phyloP scores from a whole-genome alignment of 2,888 invertebrate species.

The Criorhina ranunculi region DNA sequence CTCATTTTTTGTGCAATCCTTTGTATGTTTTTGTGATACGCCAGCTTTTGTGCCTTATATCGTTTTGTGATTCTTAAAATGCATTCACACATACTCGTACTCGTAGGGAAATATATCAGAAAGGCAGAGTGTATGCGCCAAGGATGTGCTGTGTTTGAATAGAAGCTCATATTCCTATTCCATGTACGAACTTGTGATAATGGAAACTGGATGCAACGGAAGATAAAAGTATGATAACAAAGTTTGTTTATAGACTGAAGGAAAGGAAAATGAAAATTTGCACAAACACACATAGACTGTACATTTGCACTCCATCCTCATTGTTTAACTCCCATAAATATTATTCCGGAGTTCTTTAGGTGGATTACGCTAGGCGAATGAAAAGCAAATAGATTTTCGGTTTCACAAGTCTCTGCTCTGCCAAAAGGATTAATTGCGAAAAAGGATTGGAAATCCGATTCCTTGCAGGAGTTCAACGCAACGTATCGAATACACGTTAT shows the following conservation, averaged over 20 bases:
- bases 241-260: slow-evolving; percentile 72
- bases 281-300: slow-evolving; percentile 21
- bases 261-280: slow-evolving; percentile 67
- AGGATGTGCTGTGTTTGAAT: slow-evolving; percentile 45
- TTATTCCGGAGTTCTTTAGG: slow-evolving; percentile 62
- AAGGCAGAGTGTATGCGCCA: slow-evolving; percentile 5
- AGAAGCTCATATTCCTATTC: slow-evolving; percentile 58
- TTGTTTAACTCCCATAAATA: slow-evolving; percentile 67
- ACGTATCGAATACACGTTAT: slow-evolving; percentile 6
- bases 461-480: background rate
- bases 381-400: slow-evolving; percentile 63
- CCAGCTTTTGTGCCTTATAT: slow-evolving; percentile 57
- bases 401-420: slow-evolving; percentile 22
- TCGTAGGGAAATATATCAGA: background rate
- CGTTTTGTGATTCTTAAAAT: slow-evolving; percentile 62
- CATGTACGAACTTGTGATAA: slow-evolving; percentile 68
- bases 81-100: slow-evolving; percentile 17
- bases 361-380: slow-evolving; percentile 55
- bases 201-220: slow-evolving; percentile 73
- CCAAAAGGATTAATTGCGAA: slow-evolving; percentile 43
- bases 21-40: slow-evolving; percentile 43
- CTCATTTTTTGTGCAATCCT: slow-evolving; percentile 10
- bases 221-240: slow-evolving; percentile 76
- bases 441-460: slow-evolving; percentile 48
- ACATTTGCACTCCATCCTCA: slow-evolving; percentile 43